Base-by-base conservation (phyloP, 1,140 invertebrate genomes). In the Pseudomyrmex flavicornis region DNA sequence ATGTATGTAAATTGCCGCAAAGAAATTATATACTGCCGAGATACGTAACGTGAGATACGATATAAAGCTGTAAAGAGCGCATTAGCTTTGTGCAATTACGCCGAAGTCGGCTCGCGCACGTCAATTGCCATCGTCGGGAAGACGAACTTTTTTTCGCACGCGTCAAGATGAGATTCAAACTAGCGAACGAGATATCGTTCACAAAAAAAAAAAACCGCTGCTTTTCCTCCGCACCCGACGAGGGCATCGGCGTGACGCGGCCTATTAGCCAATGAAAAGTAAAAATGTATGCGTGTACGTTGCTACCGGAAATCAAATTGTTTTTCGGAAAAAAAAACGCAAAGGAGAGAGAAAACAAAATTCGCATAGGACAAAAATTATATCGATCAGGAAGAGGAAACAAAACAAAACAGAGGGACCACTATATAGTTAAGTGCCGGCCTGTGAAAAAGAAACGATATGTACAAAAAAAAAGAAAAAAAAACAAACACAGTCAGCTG, bases 1-100 rank as follows among this genome's bases (percentile, higher is more conserved):
- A 54, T 68, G 69, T 74, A 65, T 65, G 20, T 26, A 20, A 61
- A 72, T 84, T 17, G 56, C 74, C 52, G 69, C 63, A 54, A 84
- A 80, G 83, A 80, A 88, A 77, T 61, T 83, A 69, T 62, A 66
- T 52, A 86, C 20, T 83, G 79, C 56, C 46, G 59, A 77, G 70
- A 85, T 85, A 77, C 72, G 79, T 63, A 85, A 82, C 56, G 70
- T 76, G 59, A 82, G 44, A 68, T 83, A 89, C 66, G 75, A 86
- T 35, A 86, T 35, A 80, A 90, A 89, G 89, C 89, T 90, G 88
- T 92, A 91, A 89, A 92, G 86, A 89, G 85, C 76, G 76, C 88
- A 89, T 92, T 91, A 90, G 89, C 86, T 80, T 89, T 86, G 85
- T 91, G 87, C 83, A 85, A 90, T 90, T 88, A 87, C 68, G 68